Evolutionary conservation across 1,140 invertebrate species (phyloP).

Genomic region (Zaprionus ornatus): DNA sequence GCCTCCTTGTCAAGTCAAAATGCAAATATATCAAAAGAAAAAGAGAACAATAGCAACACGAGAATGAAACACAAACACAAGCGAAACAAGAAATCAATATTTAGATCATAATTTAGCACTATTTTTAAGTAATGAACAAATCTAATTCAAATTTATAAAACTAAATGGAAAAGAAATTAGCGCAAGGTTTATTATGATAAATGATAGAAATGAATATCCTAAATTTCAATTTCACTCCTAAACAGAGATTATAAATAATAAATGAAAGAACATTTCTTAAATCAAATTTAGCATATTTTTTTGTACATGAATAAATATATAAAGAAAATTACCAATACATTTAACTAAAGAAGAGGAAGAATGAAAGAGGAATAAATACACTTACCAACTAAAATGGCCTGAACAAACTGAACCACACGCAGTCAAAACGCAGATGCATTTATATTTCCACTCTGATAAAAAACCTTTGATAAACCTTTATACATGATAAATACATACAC

Average conservation of each 20-base stretch:
- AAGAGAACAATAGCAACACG: background rate
- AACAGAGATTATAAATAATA: slow-evolving; percentile 77
- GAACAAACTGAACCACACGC: slow-evolving; percentile 55
- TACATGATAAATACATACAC: slow-evolving; percentile 43
- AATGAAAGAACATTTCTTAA: slow-evolving; percentile 61
- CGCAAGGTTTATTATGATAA: slow-evolving; percentile 62
- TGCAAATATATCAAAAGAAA: slow-evolving; percentile 61
- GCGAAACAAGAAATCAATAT: slow-evolving; percentile 58
- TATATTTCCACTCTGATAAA: slow-evolving; percentile 69
- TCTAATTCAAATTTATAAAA: slow-evolving; percentile 48
- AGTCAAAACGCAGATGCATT: slow-evolving; percentile 70
- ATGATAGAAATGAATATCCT: slow-evolving; percentile 63
- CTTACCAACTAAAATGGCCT: slow-evolving; percentile 52
- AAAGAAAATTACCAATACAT: slow-evolving; percentile 18
- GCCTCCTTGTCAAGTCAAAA: slow-evolving; percentile 43
- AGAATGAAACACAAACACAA: slow-evolving; percentile 4
- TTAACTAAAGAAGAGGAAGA: slow-evolving; percentile 16
- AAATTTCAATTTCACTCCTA: slow-evolving; percentile 69
- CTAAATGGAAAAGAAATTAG: slow-evolving; percentile 53
- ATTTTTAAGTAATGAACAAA: slow-evolving; percentile 71
- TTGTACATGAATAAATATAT: slow-evolving; percentile 65
- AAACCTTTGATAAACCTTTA: slow-evolving; percentile 68
- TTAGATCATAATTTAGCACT: slow-evolving; percentile 78
- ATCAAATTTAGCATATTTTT: slow-evolving; percentile 77
- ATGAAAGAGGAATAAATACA: slow-evolving; percentile 56